Evolutionary conservation across 2,113 vertebrate genomes (phyloP).

Genomic region (Podilymbus podiceps): DNA sequence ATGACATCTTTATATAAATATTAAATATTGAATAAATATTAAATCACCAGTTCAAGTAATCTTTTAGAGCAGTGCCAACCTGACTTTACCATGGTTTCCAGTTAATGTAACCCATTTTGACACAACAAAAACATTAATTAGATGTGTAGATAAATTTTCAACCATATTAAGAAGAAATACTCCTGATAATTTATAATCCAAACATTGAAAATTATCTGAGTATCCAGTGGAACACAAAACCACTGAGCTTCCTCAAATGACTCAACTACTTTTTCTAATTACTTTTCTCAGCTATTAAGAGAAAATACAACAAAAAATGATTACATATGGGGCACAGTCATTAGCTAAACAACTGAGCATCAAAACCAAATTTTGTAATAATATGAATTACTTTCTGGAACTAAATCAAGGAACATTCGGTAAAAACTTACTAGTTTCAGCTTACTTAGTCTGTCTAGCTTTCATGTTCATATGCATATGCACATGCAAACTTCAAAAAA

Average conservation of each 20-base stretch:
- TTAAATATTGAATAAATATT: not conserved
- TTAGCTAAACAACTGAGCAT: not conserved
- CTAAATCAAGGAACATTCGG: not conserved
- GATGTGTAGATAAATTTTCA: not conserved
- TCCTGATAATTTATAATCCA: not conserved
- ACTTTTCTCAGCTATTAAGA: not conserved
- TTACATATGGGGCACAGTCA: not conserved
- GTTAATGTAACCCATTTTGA: not conserved
- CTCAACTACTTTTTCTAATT: not conserved
- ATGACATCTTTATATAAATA: not conserved
- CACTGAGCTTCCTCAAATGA: not conserved
- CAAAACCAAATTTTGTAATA: not conserved
- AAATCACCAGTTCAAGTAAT: not conserved
- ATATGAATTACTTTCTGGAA: not conserved
- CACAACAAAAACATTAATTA: not conserved
- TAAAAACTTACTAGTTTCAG: not conserved
- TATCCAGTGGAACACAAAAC: not conserved
- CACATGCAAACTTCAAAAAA: not conserved
- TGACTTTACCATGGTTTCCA: not conserved
- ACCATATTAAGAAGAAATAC: not conserved
- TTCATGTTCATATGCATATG: not conserved
- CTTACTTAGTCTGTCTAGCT: not conserved
- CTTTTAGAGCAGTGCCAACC: not conserved
- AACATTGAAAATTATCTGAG: not conserved
- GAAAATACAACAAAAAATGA: not conserved